Percentiles rank a stretch among this genome's conserved stretches.
phyloP scores from a whole-genome alignment of 2,888 invertebrate species.

The Schizotus pectinicornis region DNA sequence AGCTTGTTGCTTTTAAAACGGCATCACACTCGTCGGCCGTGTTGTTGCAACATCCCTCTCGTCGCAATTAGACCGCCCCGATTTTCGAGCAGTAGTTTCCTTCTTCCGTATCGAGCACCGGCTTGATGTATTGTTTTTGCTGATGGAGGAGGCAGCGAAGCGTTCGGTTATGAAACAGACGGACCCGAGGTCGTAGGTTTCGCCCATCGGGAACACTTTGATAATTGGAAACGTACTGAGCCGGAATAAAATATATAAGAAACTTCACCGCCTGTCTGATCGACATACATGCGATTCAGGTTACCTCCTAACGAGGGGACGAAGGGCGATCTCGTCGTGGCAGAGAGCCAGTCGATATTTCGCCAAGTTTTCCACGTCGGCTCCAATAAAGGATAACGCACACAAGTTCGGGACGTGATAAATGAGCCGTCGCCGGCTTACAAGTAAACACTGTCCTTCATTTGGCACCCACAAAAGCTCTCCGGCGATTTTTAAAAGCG shows the following conservation, averaged over 20 bases:
- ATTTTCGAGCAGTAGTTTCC: background rate
- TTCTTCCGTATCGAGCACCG: slow-evolving; percentile 4
- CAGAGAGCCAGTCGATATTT: slow-evolving; percentile 4
- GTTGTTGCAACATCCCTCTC: background rate
- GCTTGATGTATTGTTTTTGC: slow-evolving; percentile 30
- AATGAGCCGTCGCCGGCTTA: slow-evolving; percentile 36
- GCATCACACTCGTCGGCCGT: background rate
- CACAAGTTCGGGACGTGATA: slow-evolving; percentile 30
- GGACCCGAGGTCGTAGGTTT: slow-evolving; percentile 45
- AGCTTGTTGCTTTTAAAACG: background rate
- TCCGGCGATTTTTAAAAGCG: background rate
- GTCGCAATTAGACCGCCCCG: background rate
- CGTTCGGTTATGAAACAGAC: slow-evolving; percentile 48
- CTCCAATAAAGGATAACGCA: slow-evolving; percentile 26
- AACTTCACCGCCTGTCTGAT: slow-evolving; percentile 50
- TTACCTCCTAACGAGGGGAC: slow-evolving; percentile 29
- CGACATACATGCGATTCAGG: slow-evolving; percentile 32
- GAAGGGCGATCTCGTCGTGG: background rate
- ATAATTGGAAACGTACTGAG: slow-evolving; percentile 56
- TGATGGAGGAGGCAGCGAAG: slow-evolving; percentile 31
- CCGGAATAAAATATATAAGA: slow-evolving; percentile 56
- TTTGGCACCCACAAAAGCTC: slow-evolving; percentile 32
- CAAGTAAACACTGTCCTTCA: slow-evolving; percentile 40
- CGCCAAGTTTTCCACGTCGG: slow-evolving; percentile 13
- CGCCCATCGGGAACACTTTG: slow-evolving; percentile 49